Conservation (phyloP, 2,888 invertebrate genomes). For the Leptinotarsa juncta region DNA sequence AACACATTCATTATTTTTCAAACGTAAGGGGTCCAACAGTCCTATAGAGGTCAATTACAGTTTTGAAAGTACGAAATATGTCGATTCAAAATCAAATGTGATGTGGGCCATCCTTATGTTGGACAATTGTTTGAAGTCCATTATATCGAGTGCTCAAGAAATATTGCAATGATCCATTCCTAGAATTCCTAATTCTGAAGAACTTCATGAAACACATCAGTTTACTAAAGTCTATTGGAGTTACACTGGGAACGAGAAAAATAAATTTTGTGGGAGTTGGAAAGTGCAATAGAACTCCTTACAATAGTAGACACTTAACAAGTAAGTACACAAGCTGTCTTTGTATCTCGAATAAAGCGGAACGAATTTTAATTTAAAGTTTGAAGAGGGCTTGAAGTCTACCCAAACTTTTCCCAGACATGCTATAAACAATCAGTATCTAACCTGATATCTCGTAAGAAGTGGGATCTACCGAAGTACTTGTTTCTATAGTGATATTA, state of each 20-base stretch:
- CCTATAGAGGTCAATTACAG: too few species aligned
- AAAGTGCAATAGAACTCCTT: slow-evolving; percentile 34
- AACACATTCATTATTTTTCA: too few species aligned
- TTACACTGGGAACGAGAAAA: slow-evolving; percentile 15
- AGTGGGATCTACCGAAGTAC: slow-evolving; percentile 30
- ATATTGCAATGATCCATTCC: not conserved
- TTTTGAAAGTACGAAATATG: too few species aligned
- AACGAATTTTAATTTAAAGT: slow-evolving; percentile 51
- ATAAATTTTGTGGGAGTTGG: slow-evolving; percentile 31
- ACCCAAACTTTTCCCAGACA: slow-evolving; percentile 51
- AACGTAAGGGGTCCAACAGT: too few species aligned
- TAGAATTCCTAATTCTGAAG: not conserved
- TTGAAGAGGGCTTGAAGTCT: slow-evolving; percentile 49
- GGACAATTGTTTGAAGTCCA: too few species aligned
- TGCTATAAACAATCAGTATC: slow-evolving; percentile 53
- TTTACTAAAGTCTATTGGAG: not conserved
- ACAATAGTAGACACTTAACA: slow-evolving; percentile 41
- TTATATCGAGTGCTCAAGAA: not conserved
- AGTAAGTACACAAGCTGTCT: slow-evolving; percentile 40
- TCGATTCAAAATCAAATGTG: too few species aligned
- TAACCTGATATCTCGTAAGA: slow-evolving; percentile 42
- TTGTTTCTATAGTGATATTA: slow-evolving; percentile 31
- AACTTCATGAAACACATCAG: not conserved
- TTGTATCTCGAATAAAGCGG: slow-evolving; percentile 37
- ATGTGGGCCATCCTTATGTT: too few species aligned